phyloP scores from a whole-genome alignment of 2,113 vertebrate species.

The Passer montanus region DNA sequence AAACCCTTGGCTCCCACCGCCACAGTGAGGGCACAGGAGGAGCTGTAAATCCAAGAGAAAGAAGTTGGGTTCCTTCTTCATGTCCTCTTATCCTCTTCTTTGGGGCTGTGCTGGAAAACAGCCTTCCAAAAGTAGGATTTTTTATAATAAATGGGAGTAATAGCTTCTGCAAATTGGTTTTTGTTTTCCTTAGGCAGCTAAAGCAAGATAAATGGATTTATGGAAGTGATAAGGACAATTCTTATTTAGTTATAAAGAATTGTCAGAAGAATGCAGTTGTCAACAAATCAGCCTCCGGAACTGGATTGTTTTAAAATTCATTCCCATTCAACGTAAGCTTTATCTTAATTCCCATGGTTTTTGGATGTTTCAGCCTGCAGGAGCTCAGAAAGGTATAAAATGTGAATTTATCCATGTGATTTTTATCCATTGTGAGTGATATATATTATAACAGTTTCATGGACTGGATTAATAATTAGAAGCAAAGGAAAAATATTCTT shows the following conservation, averaged over 20 bases:
- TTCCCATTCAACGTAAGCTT: not conserved
- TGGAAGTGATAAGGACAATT: not conserved
- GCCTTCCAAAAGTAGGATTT: not conserved
- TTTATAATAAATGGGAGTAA: not conserved
- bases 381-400: not conserved
- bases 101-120: not conserved
- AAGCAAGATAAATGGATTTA: not conserved
- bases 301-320: not conserved
- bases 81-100: not conserved
- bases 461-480: not conserved
- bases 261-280: not conserved
- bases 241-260: not conserved
- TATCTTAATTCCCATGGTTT: not conserved
- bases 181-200: not conserved
- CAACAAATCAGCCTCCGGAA: not conserved
- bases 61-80: not conserved
- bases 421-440: not conserved
- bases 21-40: rapidly evolving
- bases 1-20: not conserved
- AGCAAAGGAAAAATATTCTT: not conserved
- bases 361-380: not conserved
- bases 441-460: not conserved
- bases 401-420: not conserved
- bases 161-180: not conserved
- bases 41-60: not conserved